Conservation (phyloP, 2,888 invertebrate genomes). For the Hirtodrosophila cameraria region DNA sequence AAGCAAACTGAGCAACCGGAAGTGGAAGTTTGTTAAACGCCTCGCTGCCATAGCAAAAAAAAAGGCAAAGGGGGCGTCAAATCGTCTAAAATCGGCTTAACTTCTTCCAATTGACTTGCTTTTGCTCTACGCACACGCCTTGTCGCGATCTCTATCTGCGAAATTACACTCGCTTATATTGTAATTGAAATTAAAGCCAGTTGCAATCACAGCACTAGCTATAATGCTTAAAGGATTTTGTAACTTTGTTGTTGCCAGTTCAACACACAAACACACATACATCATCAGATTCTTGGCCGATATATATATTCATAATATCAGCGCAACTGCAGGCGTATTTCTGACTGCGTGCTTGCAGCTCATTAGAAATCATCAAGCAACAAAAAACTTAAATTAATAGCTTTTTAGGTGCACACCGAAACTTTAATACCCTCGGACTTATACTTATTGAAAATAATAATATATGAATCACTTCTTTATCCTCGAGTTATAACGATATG, state of each 20-base stretch:
- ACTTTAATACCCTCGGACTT: background rate
- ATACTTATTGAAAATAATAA: too few species aligned
- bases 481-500: too few species aligned
- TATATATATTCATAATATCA: slow-evolving; percentile 1
- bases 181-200: slow-evolving; percentile 65
- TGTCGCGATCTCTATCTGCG: slow-evolving; percentile 44
- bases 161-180: slow-evolving; percentile 63
- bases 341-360: slow-evolving; percentile 39
- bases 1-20: slow-evolving; percentile 48
- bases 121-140: slow-evolving; percentile 42
- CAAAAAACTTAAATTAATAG: background rate
- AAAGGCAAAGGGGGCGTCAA: slow-evolving; percentile 42
- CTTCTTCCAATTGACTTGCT: slow-evolving; percentile 74
- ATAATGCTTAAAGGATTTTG: background rate
- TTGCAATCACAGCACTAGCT: background rate
- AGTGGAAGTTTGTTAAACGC: slow-evolving; percentile 29
- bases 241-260: background rate
- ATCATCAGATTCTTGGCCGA: slow-evolving; percentile 9
- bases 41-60: slow-evolving; percentile 10
- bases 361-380: slow-evolving; percentile 24
- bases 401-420: background rate
- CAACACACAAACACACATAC: slow-evolving; percentile 27
- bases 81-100: slow-evolving; percentile 73
- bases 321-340: slow-evolving; percentile 18
- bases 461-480: too few species aligned